These are phyloP conservation scores for Nemotelus nigrinus DNA, from an alignment of 2,888 invertebrate genomes.

Conservation along the genomic window DNA sequence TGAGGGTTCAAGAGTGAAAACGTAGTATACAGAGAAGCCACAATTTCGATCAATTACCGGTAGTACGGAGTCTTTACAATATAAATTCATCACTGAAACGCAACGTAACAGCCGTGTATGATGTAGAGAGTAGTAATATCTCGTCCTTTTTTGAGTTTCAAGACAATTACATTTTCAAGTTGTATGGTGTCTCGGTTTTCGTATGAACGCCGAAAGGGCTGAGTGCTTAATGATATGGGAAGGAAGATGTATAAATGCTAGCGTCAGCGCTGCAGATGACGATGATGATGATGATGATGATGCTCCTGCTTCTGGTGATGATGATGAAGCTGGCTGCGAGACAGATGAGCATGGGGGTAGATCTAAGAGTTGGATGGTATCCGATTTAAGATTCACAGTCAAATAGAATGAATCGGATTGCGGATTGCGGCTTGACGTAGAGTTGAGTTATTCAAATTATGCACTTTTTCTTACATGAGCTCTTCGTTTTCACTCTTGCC, in stretches of 20 bases:
- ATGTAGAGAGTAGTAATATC: conserved; percentile 37
- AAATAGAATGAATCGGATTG: not conserved
- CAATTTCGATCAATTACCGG: no score
- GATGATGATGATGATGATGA: not conserved
- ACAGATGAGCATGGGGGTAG: not conserved
- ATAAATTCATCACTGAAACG: conserved; percentile 3
- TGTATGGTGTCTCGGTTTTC: conserved; percentile 9
- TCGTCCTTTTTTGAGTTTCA: conserved; percentile 36
- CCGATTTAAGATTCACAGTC: conserved; percentile 15
- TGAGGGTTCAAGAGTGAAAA: no score
- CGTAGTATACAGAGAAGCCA: no score
- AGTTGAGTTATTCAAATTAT: not conserved
- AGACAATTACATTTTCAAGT: conserved; percentile 40
- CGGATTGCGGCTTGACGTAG: not conserved
- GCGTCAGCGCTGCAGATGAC: not conserved
- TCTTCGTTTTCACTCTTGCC: no score
- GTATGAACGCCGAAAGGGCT: not conserved
- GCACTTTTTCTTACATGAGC: not conserved
- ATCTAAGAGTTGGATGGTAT: not conserved
- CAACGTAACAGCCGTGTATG: conserved; percentile 22
- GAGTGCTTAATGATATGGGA: not conserved
- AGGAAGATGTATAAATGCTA: not conserved
- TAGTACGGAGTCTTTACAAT: no score
- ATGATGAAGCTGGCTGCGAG: conserved; percentile 1
- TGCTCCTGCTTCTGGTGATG: not conserved